Evolutionary conservation across 2,113 vertebrate species (phyloP).

Genomic region (Rattus rattus): DNA sequence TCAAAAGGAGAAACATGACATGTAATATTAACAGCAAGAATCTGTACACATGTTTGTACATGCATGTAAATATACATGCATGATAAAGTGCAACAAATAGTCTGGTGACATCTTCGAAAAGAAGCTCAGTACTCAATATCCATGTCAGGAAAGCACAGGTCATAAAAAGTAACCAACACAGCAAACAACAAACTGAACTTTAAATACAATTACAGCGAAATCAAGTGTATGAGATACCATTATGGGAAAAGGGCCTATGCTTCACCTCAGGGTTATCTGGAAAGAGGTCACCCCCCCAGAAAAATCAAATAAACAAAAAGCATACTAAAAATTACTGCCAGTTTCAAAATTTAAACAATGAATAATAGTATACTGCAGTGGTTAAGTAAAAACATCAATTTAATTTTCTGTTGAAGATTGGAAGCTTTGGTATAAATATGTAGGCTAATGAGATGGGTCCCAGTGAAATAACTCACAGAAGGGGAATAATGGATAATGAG

Average conservation of each 20-base stretch:
- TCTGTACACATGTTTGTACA: neutral
- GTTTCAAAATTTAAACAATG: conserved; percentile 34
- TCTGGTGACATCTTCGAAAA: conserved; percentile 25
- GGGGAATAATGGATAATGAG: conserved; percentile 45
- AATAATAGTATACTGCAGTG: neutral
- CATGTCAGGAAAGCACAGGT: neutral
- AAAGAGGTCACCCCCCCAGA: neutral
- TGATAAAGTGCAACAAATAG: conserved; percentile 8
- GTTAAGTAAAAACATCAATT: conserved; percentile 12
- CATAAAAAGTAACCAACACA: neutral
- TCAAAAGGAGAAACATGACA: neutral
- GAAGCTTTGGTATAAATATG: conserved; percentile 54
- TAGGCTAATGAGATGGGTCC: conserved; percentile 54
- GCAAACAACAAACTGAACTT: neutral
- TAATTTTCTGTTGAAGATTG: conserved; percentile 40
- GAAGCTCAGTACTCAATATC: neutral
- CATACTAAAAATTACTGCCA: conserved; percentile 11
- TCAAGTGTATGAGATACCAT: neutral
- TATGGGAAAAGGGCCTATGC: neutral
- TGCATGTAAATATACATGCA: neutral
- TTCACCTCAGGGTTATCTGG: neutral
- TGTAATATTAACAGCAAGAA: neutral
- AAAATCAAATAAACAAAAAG: neutral
- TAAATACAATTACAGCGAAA: conserved; percentile 19
- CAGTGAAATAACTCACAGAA: conserved; percentile 65